phyloP scores from a whole-genome alignment of 1,140 invertebrate species.

The Dinoponera quadriceps region DNA sequence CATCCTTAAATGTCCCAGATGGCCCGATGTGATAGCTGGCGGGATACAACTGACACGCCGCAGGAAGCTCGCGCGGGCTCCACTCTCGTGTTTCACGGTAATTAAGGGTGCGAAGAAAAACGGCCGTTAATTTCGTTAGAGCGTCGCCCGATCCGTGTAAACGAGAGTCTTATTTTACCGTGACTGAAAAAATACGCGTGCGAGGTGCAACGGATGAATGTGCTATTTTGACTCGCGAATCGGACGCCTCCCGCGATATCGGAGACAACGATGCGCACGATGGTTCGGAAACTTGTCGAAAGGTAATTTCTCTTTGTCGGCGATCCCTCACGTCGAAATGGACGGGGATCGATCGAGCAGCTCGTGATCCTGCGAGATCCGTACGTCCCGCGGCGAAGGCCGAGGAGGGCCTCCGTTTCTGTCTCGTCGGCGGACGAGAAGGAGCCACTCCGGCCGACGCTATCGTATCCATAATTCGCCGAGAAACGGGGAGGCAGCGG shows the following conservation, averaged over 20 bases:
- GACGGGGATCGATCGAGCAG: constrained; percentile 12
- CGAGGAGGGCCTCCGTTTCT: constrained; percentile 28
- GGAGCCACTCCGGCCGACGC: constrained; percentile 19
- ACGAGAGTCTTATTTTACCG: neutral
- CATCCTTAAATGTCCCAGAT: constrained; percentile 60
- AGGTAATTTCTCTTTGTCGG: neutral
- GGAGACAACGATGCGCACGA: neutral
- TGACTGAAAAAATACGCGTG: neutral
- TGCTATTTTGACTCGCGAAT: neutral
- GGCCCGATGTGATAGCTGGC: constrained; percentile 31
- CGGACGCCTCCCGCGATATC: no score
- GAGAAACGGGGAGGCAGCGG: neutral
- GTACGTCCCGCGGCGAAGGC: neutral
- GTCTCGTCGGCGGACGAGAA: constrained; percentile 39
- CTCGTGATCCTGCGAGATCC: constrained; percentile 14
- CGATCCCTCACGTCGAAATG: neutral
- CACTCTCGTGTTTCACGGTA: neutral
- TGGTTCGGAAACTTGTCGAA: no score
- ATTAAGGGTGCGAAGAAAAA: constrained; percentile 4
- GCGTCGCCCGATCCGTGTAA: neutral
- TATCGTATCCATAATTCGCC: constrained; percentile 53
- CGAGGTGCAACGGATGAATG: no score
- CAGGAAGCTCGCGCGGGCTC: constrained; percentile 16
- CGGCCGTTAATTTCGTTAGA: neutral
- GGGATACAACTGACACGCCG: constrained; percentile 35